Conservation (phyloP, 2,113 vertebrate genomes). For the Ailuropoda melanoleuca region DNA sequence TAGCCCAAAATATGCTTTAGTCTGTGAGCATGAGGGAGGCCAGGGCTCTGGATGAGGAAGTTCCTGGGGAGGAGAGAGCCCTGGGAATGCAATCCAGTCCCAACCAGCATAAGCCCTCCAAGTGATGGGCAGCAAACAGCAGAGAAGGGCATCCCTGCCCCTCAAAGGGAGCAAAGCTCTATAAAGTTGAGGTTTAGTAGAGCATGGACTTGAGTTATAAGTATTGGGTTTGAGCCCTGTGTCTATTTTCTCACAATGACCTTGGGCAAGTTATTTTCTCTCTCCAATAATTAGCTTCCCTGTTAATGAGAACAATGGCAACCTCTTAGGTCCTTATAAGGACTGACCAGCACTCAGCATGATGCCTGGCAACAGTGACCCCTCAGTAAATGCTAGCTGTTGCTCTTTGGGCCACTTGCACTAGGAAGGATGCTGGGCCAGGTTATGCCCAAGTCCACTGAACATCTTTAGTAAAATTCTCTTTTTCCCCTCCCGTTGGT, state of each 20-base stretch:
- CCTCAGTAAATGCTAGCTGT: not conserved
- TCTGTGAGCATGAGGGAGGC: not conserved
- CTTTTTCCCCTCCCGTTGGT: constrained; percentile 56
- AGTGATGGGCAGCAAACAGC: not conserved
- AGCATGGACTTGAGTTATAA: not conserved
- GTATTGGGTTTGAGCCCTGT: not conserved
- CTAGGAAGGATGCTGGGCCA: constrained; percentile 5
- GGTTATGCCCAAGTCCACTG: not conserved
- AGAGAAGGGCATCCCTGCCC: not conserved
- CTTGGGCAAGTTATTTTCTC: constrained; percentile 10
- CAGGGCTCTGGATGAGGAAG: not conserved
- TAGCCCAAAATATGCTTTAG: not conserved
- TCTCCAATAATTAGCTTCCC: not conserved
- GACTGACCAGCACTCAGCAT: not conserved
- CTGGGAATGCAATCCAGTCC: not conserved
- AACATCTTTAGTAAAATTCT: constrained; percentile 64
- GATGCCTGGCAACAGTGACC: not conserved
- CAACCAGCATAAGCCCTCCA: not conserved
- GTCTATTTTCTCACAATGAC: not conserved
- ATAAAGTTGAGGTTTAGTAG: not conserved
- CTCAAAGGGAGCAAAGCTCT: not conserved
- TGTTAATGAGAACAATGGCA: not conserved
- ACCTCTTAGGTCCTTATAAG: constrained; percentile 38
- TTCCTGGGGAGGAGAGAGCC: not conserved
- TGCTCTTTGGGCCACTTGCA: not conserved